Percentiles rank a stretch among this genome's conserved stretches.
These are phyloP conservation scores for Acheta domesticus DNA, from an alignment of 2,888 invertebrate genomes.

Conservation along the genomic window DNA sequence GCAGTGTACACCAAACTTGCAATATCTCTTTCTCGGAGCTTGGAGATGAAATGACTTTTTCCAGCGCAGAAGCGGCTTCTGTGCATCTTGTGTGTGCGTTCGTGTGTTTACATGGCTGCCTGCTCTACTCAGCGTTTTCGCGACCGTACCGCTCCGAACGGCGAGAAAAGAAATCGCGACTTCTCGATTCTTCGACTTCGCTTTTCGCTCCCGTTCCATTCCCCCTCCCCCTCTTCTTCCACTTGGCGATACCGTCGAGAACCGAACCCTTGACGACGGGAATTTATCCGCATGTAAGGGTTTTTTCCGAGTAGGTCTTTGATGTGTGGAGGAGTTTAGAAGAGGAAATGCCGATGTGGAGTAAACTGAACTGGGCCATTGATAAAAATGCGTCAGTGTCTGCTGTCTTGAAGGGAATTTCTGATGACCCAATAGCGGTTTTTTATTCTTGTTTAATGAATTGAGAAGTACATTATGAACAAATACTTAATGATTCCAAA, in stretches of 20 bases:
- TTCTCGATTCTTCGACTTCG: not conserved
- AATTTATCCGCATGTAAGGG: constrained; percentile 11
- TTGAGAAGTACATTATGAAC: too few relatives aligned
- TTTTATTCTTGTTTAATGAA: too few relatives aligned
- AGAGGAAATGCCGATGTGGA: too few relatives aligned
- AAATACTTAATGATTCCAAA: too few relatives aligned
- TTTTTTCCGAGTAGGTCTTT: not conserved
- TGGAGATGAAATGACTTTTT: constrained; percentile 1
- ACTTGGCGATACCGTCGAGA: not conserved
- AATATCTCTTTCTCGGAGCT: not conserved
- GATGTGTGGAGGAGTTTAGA: not conserved
- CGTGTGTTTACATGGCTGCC: constrained; percentile 18
- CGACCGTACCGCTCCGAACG: not conserved
- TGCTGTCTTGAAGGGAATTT: too few relatives aligned
- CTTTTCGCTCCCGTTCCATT: not conserved
- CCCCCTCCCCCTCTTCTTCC: not conserved
- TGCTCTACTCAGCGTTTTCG: not conserved
- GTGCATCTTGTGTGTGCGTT: constrained; percentile 10
- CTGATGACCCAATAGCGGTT: too few relatives aligned
- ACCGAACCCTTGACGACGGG: not conserved
- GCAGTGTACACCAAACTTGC: not conserved
- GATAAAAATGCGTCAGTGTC: too few relatives aligned
- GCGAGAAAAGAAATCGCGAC: constrained; percentile 11
- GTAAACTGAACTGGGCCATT: too few relatives aligned
- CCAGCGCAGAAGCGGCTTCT: not conserved